A percentile compares a stretch with the other conserved stretches of the same genome.
Evolutionary conservation across 2,113 vertebrate genomes (phyloP).

Genomic region (Spea bombifrons): DNA sequence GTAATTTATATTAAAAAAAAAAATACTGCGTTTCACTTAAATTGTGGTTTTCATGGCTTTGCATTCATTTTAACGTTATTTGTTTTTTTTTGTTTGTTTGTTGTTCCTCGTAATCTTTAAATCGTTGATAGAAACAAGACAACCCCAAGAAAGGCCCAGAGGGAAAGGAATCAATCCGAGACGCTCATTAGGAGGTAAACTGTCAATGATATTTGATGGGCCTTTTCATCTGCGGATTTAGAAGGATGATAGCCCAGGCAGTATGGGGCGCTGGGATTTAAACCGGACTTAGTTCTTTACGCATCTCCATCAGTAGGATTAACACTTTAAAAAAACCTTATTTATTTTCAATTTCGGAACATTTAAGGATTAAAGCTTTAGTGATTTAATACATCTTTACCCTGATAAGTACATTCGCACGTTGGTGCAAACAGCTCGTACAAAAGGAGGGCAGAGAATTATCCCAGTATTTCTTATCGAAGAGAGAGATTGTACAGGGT

Average conservation of each 20-base stretch:
- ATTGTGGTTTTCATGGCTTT: slow-evolving; percentile 7
- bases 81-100: not conserved
- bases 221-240: slow-evolving; percentile 76
- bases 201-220: slow-evolving; percentile 78
- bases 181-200: slow-evolving; percentile 79
- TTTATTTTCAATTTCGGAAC: slow-evolving; percentile 6
- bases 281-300: slow-evolving; percentile 57
- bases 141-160: slow-evolving; percentile 65
- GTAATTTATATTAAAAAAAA: too few species aligned
- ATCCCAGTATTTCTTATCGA: too few species aligned
- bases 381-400: not conserved
- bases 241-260: slow-evolving; percentile 69
- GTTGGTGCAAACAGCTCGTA: not conserved
- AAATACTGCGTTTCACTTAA: too few species aligned
- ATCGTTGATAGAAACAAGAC: slow-evolving; percentile 63
- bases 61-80: slow-evolving; percentile 59
- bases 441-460: not conserved
- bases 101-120: slow-evolving; percentile 59
- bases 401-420: slow-evolving; percentile 7
- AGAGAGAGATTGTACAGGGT: too few species aligned
- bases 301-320: slow-evolving; percentile 63
- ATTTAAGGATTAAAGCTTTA: slow-evolving; percentile 25
- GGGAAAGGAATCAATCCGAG: slow-evolving; percentile 72
- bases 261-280: slow-evolving; percentile 66
- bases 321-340: slow-evolving; percentile 61